Conservation (phyloP, 1,140 invertebrate genomes). For the Arion vulgaris region DNA sequence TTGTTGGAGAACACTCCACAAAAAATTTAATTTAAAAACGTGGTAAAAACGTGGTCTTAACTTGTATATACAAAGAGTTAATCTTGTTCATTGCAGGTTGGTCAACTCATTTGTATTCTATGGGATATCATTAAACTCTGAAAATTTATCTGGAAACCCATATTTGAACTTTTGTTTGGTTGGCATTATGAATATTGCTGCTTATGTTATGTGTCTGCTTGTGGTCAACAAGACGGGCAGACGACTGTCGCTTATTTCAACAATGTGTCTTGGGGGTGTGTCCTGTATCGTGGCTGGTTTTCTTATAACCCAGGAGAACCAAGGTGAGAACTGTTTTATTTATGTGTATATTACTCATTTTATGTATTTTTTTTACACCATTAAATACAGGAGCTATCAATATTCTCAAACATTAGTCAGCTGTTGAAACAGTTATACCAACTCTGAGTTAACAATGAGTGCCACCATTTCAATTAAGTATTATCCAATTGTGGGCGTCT, state of each 20-base stretch:
- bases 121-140: slow-evolving; percentile 85
- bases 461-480: too few species aligned
- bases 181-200: slow-evolving; percentile 84
- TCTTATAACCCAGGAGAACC: slow-evolving; percentile 28
- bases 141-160: slow-evolving; percentile 79
- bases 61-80: too few species aligned
- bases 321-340: too few species aligned
- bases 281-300: slow-evolving; percentile 62
- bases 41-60: neutral
- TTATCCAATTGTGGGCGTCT: too few species aligned
- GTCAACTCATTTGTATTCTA: slow-evolving; percentile 87
- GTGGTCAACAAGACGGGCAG: slow-evolving; percentile 58
- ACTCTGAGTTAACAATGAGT: too few species aligned
- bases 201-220: slow-evolving; percentile 77
- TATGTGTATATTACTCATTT: too few species aligned
- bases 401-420: too few species aligned
- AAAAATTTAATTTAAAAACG: neutral
- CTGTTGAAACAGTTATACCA: too few species aligned
- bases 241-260: slow-evolving; percentile 79
- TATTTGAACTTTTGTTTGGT: slow-evolving; percentile 84
- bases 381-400: too few species aligned
- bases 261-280: slow-evolving; percentile 81
- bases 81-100: slow-evolving; percentile 78
- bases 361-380: too few species aligned
- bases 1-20: neutral